Evolutionary conservation across 2,797 vertebrate species (phyloP), one percentile per base, ranked within the genome.

Genomic region (Podarcis siculus): DNA sequence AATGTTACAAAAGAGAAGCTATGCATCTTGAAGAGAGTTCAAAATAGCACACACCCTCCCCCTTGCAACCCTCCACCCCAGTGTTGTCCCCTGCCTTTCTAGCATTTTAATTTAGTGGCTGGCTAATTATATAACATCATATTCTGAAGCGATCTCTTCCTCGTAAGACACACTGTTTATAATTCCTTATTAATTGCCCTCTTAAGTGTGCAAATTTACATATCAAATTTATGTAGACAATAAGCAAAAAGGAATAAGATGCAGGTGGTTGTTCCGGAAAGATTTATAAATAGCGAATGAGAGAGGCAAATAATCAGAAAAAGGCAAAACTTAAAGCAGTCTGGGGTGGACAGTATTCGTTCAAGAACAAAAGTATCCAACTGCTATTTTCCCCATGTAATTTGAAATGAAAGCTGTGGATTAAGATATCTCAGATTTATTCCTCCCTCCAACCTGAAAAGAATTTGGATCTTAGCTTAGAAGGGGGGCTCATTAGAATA

Each of bases 361-460:
- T 64, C 35, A 89, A 92, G 91, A 81, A 55, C 82, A 93, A 92
- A 92, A 86, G 55, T 67, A 92, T 88, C 91, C 87, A 15, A 2
- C 1, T 79, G 79, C 78, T 87, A 90, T 90, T 39, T 55, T n/a
- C 42, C 19, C 23, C 61, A 82, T 49, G 80, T 87, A 93, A 93
- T 95, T 93, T 93, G 92, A 93, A 95, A 93, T 87, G 90, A 94
- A 94, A 95, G 80, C 91, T 58, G 85, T 0, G 5, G 93, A 95
- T 95, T 95, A 94, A 93, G 86, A 90, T 92, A 77, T 87, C 92
- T 90, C 80, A 49, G 35, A 89, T 93, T 94, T 87, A 94, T 92
- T 87, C 89, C 89, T 30, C 45, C 13, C 86, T 15, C 87, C 67
- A 42, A 23, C 19, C 37, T 71, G 77, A 93, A 95, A 93, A 94